These are phyloP conservation scores for Drosophila peninsularis DNA, from an alignment of 2,888 invertebrate species.

Conservation along the genomic window DNA sequence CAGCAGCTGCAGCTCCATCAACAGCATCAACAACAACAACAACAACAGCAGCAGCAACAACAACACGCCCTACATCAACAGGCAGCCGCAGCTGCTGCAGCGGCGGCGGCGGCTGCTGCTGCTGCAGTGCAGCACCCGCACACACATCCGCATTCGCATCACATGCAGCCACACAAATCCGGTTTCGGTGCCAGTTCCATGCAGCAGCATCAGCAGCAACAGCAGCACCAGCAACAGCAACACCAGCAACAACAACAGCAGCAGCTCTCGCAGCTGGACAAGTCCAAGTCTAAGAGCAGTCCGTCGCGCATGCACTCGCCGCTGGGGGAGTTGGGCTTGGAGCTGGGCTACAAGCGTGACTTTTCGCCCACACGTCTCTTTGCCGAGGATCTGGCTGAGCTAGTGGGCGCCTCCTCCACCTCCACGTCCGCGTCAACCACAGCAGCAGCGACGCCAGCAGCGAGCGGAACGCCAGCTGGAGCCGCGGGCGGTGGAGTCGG, in stretches of 20 bases:
- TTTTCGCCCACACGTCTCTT: conserved; percentile 87
- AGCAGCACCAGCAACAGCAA: conserved; percentile 41
- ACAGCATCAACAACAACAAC: conserved; percentile 75
- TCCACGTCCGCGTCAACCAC: conserved; percentile 40
- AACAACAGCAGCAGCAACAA: conserved; percentile 72
- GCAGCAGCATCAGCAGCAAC: conserved; percentile 36
- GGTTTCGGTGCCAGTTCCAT: conserved; percentile 78
- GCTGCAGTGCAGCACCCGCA: conserved; percentile 41
- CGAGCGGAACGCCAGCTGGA: conserved; percentile 4
- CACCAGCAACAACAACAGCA: conserved; percentile 53
- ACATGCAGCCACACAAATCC: conserved; percentile 65
- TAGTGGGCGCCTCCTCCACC: conserved; percentile 77
- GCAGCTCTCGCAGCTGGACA: conserved; percentile 41
- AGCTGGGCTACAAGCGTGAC: conserved; percentile 86
- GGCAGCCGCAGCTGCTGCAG: conserved; percentile 57
- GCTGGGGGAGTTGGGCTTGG: conserved; percentile 87
- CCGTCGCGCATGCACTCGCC: conserved; percentile 87
- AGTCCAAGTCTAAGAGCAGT: conserved; percentile 84
- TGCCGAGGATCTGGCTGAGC: conserved; percentile 87
- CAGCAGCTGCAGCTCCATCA: conserved; percentile 77
- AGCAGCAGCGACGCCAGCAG: conserved; percentile 18
- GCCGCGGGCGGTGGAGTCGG: background rate
- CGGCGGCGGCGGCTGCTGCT: conserved; percentile 44
- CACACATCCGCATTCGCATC: conserved; percentile 46
- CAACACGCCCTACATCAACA: conserved; percentile 72